Evolutionary conservation across 2,888 invertebrate genomes (phyloP), one percentile per base, ranked within the genome.

Genomic region (Masnerella sp.): DNA sequence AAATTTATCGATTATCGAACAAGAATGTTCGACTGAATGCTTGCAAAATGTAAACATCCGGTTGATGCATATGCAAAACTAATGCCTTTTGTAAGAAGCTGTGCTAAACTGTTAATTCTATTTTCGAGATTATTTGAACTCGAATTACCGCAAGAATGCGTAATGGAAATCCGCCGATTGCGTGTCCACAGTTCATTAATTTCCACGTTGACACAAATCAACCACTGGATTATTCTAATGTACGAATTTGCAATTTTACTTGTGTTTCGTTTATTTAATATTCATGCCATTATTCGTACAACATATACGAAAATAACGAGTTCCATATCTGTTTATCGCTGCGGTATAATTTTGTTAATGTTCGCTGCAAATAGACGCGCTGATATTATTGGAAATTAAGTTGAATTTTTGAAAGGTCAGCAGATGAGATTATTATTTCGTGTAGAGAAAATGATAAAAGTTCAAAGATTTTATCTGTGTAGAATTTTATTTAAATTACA

Each of bases 161-260:
- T 36, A 49, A 49, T 40, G 18, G 49, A 61, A 49, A 61, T 61
- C 32, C 20, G 20, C 20, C 5, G 34, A 61, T 61, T 40, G 61
- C 61, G 61, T 61, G 61, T 38, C 61, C 32, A 40, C 42, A 30
- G 30, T 30, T 45, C 58, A 45, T 61, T 61, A 49, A 40, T 61
- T 61, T 61, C 4, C 25, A 20, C 30, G n/a, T 32, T 30, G 25
- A 43, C 47, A 47, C 59, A 61, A 49, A 49, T 61, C 40, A 30
- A 49, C 40, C 36, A 40, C 30, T 7, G 32, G 12, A 61, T 61
- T 61, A 61, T 61, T 40, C 61, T 49, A 61, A 49, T 49, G 38
- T 40, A n/a, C 25, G 22, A 38, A 61, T 61, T 61, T 49, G 61
- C 47, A 61, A 61, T 30, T 61, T 49, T 49, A 40, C 49, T 32